Evolutionary conservation across 2,888 invertebrate genomes (phyloP).

Genomic region (Gasteruption jaculator): DNA sequence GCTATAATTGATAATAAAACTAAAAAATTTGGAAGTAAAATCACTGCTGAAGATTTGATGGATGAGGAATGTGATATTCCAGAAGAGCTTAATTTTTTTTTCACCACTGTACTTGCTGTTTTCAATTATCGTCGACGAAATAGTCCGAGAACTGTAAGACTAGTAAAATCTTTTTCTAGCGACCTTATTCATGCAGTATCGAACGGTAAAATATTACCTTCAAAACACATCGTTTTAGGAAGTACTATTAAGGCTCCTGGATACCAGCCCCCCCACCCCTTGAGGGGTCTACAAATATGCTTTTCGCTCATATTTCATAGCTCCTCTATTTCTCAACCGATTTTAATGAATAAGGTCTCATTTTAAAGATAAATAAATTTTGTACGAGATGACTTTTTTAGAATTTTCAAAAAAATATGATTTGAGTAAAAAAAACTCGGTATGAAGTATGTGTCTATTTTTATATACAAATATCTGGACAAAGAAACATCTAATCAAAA

Average conservation of each 20-base stretch:
- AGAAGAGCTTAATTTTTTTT: not conserved
- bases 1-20: constrained; percentile 2
- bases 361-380: too few relatives aligned
- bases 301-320: too few relatives aligned
- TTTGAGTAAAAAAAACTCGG: too few relatives aligned
- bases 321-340: too few relatives aligned
- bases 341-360: too few relatives aligned
- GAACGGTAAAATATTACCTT: constrained; percentile 1
- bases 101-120: constrained; percentile 8
- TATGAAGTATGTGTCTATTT: too few relatives aligned
- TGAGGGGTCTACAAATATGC: too few relatives aligned
- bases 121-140: constrained; percentile 7
- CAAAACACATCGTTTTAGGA: not conserved
- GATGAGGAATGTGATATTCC: constrained; percentile 3
- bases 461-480: too few relatives aligned
- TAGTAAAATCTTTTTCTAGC: constrained; percentile 3
- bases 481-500: too few relatives aligned
- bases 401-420: too few relatives aligned
- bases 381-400: too few relatives aligned
- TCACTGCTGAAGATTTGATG: constrained; percentile 7
- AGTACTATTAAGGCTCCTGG: constrained; percentile 1
- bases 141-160: constrained; percentile 3
- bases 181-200: constrained; percentile 7
- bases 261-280: too few relatives aligned
- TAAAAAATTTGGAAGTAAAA: constrained; percentile 5